These are phyloP conservation scores for Copidosoma aretas DNA, from an alignment of 2,888 invertebrate species.

Conservation along the genomic window DNA sequence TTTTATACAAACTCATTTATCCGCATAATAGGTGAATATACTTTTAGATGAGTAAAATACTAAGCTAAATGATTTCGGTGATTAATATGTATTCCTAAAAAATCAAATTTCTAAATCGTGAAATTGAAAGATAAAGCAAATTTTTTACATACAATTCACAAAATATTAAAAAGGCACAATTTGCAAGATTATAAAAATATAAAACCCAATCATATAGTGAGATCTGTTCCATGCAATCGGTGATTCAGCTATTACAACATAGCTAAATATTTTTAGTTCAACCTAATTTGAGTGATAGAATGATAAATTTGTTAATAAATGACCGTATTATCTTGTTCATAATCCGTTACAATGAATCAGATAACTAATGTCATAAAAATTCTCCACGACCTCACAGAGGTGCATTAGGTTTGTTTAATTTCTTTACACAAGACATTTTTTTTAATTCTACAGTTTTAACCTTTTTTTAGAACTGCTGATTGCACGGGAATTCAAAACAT, in stretches of 20 bases:
- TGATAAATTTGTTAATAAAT: slow-evolving; percentile 15
- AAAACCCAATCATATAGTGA: slow-evolving; percentile 39
- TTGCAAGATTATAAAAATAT: slow-evolving; percentile 42
- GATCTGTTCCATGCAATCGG: slow-evolving; percentile 35
- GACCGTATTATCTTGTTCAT: slow-evolving; percentile 26
- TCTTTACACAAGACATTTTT: slow-evolving; percentile 21
- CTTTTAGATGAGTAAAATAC: slow-evolving; percentile 29
- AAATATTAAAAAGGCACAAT: slow-evolving; percentile 42
- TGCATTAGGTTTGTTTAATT: slow-evolving; percentile 23
- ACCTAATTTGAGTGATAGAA: slow-evolving; percentile 21
- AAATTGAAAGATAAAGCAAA: slow-evolving; percentile 24
- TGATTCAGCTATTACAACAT: slow-evolving; percentile 40
- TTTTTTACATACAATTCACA: slow-evolving; percentile 31
- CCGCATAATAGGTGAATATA: slow-evolving; percentile 22
- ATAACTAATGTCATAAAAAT: background rate
- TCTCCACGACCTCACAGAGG: slow-evolving; percentile 31
- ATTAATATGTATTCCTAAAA: slow-evolving; percentile 13
- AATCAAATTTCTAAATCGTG: slow-evolving; percentile 24
- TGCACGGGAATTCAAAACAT: background rate
- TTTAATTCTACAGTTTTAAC: slow-evolving; percentile 14
- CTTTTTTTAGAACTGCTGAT: background rate
- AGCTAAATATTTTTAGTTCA: slow-evolving; percentile 29
- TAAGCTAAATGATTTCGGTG: slow-evolving; percentile 23
- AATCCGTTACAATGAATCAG: background rate
- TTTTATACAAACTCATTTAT: slow-evolving; percentile 30